Base-by-base conservation (phyloP, 1,140 invertebrate species). In the Hylaeus volcanicus region DNA sequence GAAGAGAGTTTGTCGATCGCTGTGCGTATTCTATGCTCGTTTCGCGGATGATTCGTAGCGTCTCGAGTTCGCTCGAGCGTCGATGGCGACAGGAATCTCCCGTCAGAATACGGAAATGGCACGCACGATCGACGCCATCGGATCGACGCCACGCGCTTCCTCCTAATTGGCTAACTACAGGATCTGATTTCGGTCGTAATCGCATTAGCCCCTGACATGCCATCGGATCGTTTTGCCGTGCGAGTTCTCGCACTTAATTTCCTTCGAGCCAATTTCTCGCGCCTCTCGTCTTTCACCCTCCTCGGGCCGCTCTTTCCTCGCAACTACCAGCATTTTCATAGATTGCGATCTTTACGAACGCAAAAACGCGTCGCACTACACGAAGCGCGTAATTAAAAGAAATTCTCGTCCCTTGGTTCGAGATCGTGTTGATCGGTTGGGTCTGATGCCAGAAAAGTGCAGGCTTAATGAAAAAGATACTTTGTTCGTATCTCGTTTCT, bases 131-230 rank as follows among this genome's bases (percentile, higher is more conserved):
- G 79, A 64, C 60, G 65, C 45, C 39, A 56, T 51, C 55, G 64
- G 14, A 81, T 70, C 55, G 70, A 68, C 79, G 53, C 66, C 65
- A 43, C 65, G 65, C 65, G 60, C 78, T 81, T 75, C 48, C 65
- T 72, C 74, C 63, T 89, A 88, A 88, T 89, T 89, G 87, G 83
- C 72, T 87, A 88, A 89, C 80, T 75, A 71, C 75, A 53, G 85
- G 87, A 81, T 89, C 87, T 89, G 87, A 89, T 88, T 89, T 89
- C 87, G 80, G 6, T n/a, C 37, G 79, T 87, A 88, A 89, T 89
- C 83, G 83, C 77, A 86, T 89, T 89, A 83, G 55, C 66, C 60
- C 55, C 72, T 79, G 78, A 85, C 88, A 87, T 82, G 88, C 87
- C 77, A 88, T 61, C 60, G 81, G 58, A 85, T 79, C 72, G 79